Evolutionary conservation across 2,888 invertebrate genomes (phyloP).

Genomic region (Empis stercorea): DNA sequence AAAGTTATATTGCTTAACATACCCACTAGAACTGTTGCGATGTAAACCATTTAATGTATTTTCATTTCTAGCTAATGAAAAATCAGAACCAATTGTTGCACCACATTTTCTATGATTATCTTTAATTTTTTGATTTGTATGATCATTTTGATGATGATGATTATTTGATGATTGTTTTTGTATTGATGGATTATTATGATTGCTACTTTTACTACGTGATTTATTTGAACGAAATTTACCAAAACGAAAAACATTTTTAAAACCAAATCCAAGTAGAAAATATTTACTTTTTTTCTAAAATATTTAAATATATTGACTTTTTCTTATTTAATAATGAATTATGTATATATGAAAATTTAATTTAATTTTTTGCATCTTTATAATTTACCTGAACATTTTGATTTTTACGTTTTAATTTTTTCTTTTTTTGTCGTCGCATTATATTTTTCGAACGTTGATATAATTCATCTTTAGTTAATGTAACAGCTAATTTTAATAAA

Average conservation of each 20-base stretch:
- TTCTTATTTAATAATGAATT: too few species aligned
- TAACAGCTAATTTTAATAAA: slow-evolving; percentile 71
- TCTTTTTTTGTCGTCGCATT: slow-evolving; percentile 72
- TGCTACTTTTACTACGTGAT: too few species aligned
- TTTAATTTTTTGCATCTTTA: too few species aligned
- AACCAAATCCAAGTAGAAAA: slow-evolving; percentile 45
- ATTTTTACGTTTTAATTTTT: slow-evolving; percentile 43
- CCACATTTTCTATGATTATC: slow-evolving; percentile 28
- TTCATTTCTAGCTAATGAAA: slow-evolving; percentile 47
- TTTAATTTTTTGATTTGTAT: too few species aligned
- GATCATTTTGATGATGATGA: too few species aligned
- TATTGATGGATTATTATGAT: slow-evolving; percentile 24
- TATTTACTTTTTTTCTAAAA: slow-evolving; percentile 44
- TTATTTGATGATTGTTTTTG: slow-evolving; percentile 13
- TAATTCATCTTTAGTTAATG: slow-evolving; percentile 81
- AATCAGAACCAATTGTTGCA: slow-evolving; percentile 49
- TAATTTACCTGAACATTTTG: slow-evolving; percentile 37
- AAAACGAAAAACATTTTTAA: slow-evolving; percentile 50
- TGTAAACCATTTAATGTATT: slow-evolving; percentile 44
- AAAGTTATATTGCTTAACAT: too few species aligned
- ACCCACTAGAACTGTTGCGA: slow-evolving; percentile 50
- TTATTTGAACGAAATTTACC: slow-evolving; percentile 30
- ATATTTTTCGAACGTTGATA: slow-evolving; percentile 81
- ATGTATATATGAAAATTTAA: too few species aligned
- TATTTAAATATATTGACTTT: too few species aligned